Conservation (phyloP, 92 coral and sea anemone species). For the Blastomussa wellsi region DNA sequence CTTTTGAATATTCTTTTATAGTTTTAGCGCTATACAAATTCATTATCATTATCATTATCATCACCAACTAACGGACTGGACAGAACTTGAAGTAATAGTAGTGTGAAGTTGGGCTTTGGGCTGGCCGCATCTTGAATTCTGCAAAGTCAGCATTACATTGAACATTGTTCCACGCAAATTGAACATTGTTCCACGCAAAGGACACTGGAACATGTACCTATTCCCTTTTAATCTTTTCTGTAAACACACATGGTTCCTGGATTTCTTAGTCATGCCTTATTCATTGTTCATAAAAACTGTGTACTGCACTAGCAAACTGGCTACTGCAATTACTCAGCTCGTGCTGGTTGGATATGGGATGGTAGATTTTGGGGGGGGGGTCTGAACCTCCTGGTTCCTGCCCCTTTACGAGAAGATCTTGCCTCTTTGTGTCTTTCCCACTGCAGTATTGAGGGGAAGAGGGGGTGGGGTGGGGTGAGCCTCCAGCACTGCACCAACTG, state of each 20-base stretch:
- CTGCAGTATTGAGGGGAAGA: no score
- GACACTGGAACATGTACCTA: background rate
- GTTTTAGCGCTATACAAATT: no score
- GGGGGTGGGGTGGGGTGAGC: no score
- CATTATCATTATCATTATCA: no score
- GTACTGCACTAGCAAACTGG: background rate
- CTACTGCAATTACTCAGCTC: background rate
- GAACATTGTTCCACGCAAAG: background rate
- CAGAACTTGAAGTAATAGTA: constrained; percentile 84
- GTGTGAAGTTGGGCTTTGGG: constrained; percentile 57
- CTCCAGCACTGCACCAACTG: no score
- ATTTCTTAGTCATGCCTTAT: background rate
- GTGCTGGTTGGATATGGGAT: no score
- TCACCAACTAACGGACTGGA: constrained; percentile 84
- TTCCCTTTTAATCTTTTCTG: no score
- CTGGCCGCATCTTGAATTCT: constrained; percentile 84
- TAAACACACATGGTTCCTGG: background rate
- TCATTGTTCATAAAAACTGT: background rate
- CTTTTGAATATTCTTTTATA: no score
- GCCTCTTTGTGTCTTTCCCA: no score
- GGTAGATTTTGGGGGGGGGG: no score
- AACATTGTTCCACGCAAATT: background rate
- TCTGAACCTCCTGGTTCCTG: no score
- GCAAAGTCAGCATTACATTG: background rate
- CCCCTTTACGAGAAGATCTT: no score